Conservation (phyloP, 1,140 invertebrate genomes). For the Globodera rostochiensis region DNA sequence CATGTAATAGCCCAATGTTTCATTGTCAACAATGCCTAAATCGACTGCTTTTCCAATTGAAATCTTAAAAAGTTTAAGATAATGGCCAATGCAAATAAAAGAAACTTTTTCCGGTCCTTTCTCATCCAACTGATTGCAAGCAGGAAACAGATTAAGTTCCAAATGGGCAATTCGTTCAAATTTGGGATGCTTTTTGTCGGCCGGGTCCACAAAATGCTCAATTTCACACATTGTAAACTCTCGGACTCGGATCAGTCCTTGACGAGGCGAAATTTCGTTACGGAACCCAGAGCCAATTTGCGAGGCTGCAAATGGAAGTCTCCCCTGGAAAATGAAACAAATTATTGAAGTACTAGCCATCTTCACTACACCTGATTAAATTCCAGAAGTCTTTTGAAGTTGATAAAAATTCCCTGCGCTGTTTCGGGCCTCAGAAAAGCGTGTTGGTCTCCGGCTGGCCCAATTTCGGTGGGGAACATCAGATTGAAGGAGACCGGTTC, state of each 20-base stretch:
- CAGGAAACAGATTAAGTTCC: conserved; percentile 82
- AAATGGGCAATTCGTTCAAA: conserved; percentile 79
- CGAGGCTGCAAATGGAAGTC: conserved; percentile 93
- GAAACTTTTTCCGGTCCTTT: conserved; percentile 57
- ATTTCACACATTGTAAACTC: conserved; percentile 99
- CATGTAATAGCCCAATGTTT: conserved; percentile 97
- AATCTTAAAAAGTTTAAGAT: neutral
- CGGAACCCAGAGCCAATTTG: conserved; percentile 96
- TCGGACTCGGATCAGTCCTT: conserved; percentile 81
- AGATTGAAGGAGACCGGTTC: conserved; percentile 97
- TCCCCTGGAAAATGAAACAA: conserved; percentile 73
- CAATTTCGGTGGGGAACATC: conserved; percentile 96
- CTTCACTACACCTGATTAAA: conserved; percentile 76
- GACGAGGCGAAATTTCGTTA: conserved; percentile 98
- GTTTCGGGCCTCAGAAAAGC: conserved; percentile 85
- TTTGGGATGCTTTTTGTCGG: conserved; percentile 84
- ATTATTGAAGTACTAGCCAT: neutral
- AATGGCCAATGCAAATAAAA: conserved; percentile 20
- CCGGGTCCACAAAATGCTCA: conserved; percentile 96
- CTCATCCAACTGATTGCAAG: conserved; percentile 87
- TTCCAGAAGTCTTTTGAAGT: conserved; percentile 92
- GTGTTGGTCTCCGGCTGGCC: conserved; percentile 77
- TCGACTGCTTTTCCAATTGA: conserved; percentile 53
- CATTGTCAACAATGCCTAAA: conserved; percentile 84
- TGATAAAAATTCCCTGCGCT: conserved; percentile 98